Base-by-base conservation (phyloP, 30 jellyfish, hydroid and myxozoan species). In the Aurelia coerulea region DNA sequence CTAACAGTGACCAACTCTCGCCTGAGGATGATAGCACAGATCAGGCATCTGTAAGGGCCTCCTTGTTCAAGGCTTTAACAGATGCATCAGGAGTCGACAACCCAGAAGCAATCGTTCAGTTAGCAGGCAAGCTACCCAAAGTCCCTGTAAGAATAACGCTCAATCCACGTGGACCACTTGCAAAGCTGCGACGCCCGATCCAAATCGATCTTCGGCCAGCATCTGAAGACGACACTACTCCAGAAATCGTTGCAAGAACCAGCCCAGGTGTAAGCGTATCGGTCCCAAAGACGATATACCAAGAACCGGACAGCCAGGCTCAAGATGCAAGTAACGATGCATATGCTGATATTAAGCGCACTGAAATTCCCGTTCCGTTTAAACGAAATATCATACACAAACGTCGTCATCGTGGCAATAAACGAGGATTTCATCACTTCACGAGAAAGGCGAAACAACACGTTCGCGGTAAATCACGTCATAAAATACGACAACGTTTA, bases 81-180 rank as follows among this genome's bases (percentile, higher is more conserved):
- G 86, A 76, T 41, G 85, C 90, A 1, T 56, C 90, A 15, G 91
- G 90, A 8, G 92, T 60, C 18, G 90, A 56, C 19, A 74, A 76
- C 18, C 99, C 99, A 4, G 92, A 83, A 59, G 95, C 99, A 0
- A 87, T 95, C 3, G 99, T 95, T 2, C 98, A 95, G 66, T 84
- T 95, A 17, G 95, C 96, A 0, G 99, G 99, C 1, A 95, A 95
- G 75, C 90, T 95, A 46, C 99, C 99, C 15, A 94, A 96, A 59
- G 99, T 95, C 33, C 99, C 99, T 35, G 91, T 95, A 10, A 87
- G 95, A 65, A 95, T 95, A n/a, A 95, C 97, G n/a, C 86, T 95
- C 63, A 95, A 95, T 76, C 99, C 99, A 12, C 85, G 90, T 56
- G 99, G 99, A 7, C 99, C 99, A 53, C 72, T 95, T 37, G 99